phyloP scores from a whole-genome alignment of 2,797 vertebrate genomes.

The Oreortyx pictus region DNA sequence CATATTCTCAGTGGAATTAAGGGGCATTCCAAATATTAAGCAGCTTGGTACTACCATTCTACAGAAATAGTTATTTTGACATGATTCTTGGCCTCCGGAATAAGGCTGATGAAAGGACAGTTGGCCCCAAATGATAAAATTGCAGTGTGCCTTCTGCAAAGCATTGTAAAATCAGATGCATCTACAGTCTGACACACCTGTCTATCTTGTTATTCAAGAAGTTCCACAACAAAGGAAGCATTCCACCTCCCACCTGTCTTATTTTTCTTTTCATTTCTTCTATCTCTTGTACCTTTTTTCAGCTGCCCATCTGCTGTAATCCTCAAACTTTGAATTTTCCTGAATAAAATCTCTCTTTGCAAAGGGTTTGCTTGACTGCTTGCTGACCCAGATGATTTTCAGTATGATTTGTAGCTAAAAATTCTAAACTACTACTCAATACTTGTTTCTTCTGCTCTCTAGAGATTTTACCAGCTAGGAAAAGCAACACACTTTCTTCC shows the following conservation, averaged over 20 bases:
- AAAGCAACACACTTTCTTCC: neutral
- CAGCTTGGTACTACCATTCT: neutral
- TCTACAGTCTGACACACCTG: neutral
- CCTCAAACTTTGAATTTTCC: neutral
- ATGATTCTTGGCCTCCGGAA: neutral
- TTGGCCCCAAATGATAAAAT: neutral
- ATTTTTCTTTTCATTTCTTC: neutral
- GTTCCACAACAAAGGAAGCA: neutral
- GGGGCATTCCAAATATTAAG: neutral
- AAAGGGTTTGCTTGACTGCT: neutral
- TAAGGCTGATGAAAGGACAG: neutral
- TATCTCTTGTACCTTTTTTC: neutral
- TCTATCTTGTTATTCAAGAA: neutral
- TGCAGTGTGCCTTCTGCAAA: neutral
- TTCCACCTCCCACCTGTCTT: neutral
- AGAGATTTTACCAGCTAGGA: neutral
- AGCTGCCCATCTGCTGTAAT: neutral
- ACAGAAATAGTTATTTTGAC: neutral
- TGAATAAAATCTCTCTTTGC: fast-evolving
- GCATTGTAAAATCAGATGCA: fast-evolving
- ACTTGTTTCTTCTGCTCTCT: neutral
- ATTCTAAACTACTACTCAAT: neutral
- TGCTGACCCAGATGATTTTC: neutral
- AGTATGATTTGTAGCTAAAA: neutral
- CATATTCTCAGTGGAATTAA: neutral